Evolutionary conservation across 2,113 vertebrate genomes (phyloP).

Genomic region (Nestor notabilis): DNA sequence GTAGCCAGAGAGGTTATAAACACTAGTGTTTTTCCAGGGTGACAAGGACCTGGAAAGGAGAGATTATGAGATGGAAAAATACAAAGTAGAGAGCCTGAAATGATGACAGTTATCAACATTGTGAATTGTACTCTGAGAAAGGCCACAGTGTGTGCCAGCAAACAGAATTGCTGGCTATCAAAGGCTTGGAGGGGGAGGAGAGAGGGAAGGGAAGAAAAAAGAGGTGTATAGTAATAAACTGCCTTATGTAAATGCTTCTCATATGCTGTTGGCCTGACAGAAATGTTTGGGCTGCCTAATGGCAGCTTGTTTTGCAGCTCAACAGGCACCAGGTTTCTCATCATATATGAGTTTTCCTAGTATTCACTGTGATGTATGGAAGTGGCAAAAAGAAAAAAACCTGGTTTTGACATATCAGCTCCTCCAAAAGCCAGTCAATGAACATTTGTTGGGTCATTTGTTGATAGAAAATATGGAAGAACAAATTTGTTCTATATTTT

Average conservation of each 20-base stretch:
- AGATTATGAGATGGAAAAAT: conserved; percentile 32
- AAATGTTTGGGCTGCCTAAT: neutral
- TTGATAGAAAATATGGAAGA: neutral
- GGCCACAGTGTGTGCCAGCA: neutral
- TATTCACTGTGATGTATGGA: neutral
- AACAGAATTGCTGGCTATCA: conserved; percentile 10
- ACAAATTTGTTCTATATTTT: neutral
- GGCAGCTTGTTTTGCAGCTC: conserved; percentile 19
- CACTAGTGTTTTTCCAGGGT: neutral
- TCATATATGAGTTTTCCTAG: neutral
- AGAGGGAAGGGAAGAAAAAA: neutral
- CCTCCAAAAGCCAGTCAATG: neutral
- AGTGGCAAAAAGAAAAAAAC: neutral
- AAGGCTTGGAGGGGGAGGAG: neutral
- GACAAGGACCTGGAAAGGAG: conserved; percentile 5
- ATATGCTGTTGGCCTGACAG: neutral
- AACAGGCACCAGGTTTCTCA: neutral
- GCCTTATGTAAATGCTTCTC: neutral
- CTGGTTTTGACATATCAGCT: neutral
- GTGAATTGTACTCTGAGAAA: conserved; percentile 5
- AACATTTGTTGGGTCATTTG: neutral
- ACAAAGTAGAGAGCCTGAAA: conserved; percentile 3
- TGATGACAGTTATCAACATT: conserved; percentile 18
- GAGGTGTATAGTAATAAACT: neutral
- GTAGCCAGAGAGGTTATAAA: conserved; percentile 34